Percentiles rank a stretch among this genome's conserved stretches.
Conservation (phyloP, 2,888 invertebrate species). For the Phyllotreta striolata region DNA sequence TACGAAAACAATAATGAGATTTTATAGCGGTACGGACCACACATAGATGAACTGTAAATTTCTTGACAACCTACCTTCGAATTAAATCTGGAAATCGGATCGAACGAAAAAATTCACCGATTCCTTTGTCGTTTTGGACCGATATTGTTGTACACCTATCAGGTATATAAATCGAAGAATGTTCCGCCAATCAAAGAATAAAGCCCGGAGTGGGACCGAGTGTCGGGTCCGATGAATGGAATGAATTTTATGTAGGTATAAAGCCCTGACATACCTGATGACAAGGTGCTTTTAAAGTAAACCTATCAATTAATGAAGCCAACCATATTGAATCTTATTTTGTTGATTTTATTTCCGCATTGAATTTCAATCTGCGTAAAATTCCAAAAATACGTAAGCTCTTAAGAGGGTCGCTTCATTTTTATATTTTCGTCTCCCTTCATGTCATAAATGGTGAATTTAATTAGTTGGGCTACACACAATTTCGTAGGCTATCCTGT, state of each 20-base stretch:
- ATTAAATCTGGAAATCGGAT: background rate
- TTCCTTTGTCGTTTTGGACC: background rate
- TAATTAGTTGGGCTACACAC: too few species aligned
- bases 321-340: background rate
- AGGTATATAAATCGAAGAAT: slow-evolving; percentile 6
- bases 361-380: too few species aligned
- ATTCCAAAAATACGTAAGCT: too few species aligned
- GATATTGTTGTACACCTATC: slow-evolving; percentile 13
- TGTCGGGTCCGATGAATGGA: slow-evolving; percentile 1
- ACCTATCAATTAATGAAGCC: background rate
- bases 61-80: background rate
- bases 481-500: too few species aligned
- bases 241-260: background rate
- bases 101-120: background rate
- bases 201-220: background rate
- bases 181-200: slow-evolving; percentile 11
- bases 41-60: slow-evolving; percentile 9
- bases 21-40: slow-evolving; percentile 9
- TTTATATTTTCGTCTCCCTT: too few species aligned
- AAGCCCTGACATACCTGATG: slow-evolving; percentile 5
- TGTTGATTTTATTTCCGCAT: background rate
- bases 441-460: too few species aligned
- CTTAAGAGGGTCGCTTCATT: too few species aligned
- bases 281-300: background rate
- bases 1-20: background rate